Evolutionary conservation across 2,797 vertebrate genomes (phyloP).

Genomic region (Chaunax sp.): DNA sequence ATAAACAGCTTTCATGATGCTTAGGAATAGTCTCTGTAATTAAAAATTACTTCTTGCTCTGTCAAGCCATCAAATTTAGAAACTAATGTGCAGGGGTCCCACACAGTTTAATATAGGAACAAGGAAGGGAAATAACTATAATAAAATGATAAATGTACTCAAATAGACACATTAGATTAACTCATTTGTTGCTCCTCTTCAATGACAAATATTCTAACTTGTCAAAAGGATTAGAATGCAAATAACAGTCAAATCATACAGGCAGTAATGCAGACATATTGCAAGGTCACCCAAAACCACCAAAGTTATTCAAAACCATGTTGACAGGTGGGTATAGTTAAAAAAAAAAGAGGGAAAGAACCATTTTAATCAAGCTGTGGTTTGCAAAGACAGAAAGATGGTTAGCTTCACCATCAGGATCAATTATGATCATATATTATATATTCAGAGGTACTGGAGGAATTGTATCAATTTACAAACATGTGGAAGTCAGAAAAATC

Average conservation of each 20-base stretch:
- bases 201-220: neutral
- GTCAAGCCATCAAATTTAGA: neutral
- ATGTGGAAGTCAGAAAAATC: neutral
- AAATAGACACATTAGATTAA: neutral
- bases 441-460: neutral
- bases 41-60: neutral
- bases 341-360: slow-evolving; percentile 17
- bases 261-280: neutral
- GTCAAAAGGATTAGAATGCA: neutral
- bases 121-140: neutral
- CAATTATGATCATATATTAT: neutral
- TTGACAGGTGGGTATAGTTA: slow-evolving; percentile 51
- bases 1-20: neutral
- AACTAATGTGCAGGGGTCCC: neutral
- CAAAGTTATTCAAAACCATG: slow-evolving; percentile 34
- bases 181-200: neutral
- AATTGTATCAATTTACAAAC: neutral
- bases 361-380: neutral
- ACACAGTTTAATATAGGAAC: neutral
- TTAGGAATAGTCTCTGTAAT: neutral
- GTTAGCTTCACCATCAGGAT: neutral
- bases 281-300: slow-evolving; percentile 69
- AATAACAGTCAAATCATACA: neutral
- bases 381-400: slow-evolving; percentile 13
- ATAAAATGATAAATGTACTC: neutral